Percentiles rank a stretch among this genome's conserved stretches.
Conservation (phyloP, 2,797 vertebrate genomes). For the Silurus aristotelis region DNA sequence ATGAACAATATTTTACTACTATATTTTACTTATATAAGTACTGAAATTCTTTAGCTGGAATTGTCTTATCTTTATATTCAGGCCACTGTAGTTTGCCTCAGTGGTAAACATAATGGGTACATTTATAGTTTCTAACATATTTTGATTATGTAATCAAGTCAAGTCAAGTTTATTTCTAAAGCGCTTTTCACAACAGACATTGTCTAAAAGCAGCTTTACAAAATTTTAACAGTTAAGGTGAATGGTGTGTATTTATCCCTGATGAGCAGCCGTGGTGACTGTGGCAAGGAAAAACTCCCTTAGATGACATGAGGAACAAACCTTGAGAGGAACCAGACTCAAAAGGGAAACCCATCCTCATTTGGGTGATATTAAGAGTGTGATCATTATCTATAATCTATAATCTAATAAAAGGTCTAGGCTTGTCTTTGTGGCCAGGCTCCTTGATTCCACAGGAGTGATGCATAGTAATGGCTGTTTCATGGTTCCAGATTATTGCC, state of each 20-base stretch:
- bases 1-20: conserved; percentile 47
- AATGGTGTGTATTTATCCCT: too few species aligned
- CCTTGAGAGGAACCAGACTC: too few species aligned
- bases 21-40: conserved; percentile 33
- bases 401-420: conserved; percentile 22
- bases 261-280: too few species aligned
- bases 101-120: conserved; percentile 16
- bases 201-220: too few species aligned
- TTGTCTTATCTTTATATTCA: conserved; percentile 21
- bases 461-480: conserved; percentile 40
- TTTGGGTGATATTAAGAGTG: too few species aligned
- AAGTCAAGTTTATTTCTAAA: too few species aligned
- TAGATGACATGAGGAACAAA: too few species aligned
- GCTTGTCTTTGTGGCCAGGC: conserved; percentile 19
- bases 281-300: too few species aligned
- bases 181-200: too few species aligned
- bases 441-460: conserved; percentile 30
- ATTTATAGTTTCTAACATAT: conserved; percentile 9
- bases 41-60: not conserved
- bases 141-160: conserved; percentile 8
- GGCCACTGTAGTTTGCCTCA: not conserved
- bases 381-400: too few species aligned
- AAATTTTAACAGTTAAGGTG: too few species aligned
- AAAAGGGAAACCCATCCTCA: too few species aligned
- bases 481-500: conserved; percentile 43